These are phyloP conservation scores for Zygothrica quintamaculata DNA, from an alignment of 2,888 invertebrate species.

Conservation along the genomic window DNA sequence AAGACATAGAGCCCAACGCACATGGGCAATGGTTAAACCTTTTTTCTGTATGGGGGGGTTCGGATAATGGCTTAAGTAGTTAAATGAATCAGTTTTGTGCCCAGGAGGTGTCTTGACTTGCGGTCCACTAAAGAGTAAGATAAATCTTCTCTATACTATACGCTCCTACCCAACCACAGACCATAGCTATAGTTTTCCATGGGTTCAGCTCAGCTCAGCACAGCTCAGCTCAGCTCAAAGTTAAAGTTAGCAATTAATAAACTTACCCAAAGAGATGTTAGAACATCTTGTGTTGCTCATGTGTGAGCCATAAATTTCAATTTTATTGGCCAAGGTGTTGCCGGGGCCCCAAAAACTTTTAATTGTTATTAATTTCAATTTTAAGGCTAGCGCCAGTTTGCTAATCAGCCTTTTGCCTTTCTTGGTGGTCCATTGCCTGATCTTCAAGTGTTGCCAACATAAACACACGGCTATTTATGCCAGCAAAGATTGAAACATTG, in stretches of 20 bases:
- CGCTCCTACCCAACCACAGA: slow-evolving; percentile 54
- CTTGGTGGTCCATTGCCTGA: slow-evolving; percentile 49
- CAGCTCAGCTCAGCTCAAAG: slow-evolving; percentile 19
- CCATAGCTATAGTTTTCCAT: slow-evolving; percentile 3
- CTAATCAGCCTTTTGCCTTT: slow-evolving; percentile 18
- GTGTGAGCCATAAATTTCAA: slow-evolving; percentile 80
- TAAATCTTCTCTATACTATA: slow-evolving; percentile 56
- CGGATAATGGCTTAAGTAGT: slow-evolving; percentile 64
- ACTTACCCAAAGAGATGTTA: too few relatives aligned
- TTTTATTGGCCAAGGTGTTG: slow-evolving; percentile 77
- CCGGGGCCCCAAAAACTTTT: slow-evolving; percentile 55
- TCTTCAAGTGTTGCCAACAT: slow-evolving; percentile 77
- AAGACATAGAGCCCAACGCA: slow-evolving; percentile 28
- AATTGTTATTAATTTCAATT: slow-evolving; percentile 77
- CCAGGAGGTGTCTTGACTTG: slow-evolving; percentile 47
- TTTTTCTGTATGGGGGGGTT: slow-evolving; percentile 23
- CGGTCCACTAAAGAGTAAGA: slow-evolving; percentile 60
- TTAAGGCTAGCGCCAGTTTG: slow-evolving; percentile 31
- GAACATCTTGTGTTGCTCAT: slow-evolving; percentile 50
- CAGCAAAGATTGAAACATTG: slow-evolving; percentile 61
- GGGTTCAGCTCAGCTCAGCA: slow-evolving; percentile 10
- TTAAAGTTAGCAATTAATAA: slow-evolving; percentile 66
- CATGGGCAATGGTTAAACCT: slow-evolving; percentile 48
- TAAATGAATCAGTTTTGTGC: slow-evolving; percentile 64
- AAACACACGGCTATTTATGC: slow-evolving; percentile 76